A percentile compares a stretch with the other conserved stretches of the same genome.
These are phyloP conservation scores for Leptinotarsa undecemlineata DNA, from an alignment of 1,140 invertebrate species.

Conservation along the genomic window DNA sequence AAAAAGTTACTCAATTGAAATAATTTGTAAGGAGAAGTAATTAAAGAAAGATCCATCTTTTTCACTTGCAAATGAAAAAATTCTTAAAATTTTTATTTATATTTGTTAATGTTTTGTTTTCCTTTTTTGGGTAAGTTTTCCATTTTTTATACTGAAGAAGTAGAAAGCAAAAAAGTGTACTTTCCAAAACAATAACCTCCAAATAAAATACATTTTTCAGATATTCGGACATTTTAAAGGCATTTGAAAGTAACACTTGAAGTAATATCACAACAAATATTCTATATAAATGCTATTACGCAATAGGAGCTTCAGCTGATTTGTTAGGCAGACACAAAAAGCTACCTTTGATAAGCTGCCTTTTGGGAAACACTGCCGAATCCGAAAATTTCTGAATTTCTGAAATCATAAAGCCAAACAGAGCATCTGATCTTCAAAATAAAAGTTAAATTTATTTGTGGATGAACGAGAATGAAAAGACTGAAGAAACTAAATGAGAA, in stretches of 20 bases:
- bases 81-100: no score
- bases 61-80: no score
- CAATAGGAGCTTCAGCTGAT: not conserved
- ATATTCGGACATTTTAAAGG: not conserved
- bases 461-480: not conserved
- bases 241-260: not conserved
- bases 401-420: constrained; percentile 61
- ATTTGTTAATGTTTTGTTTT: no score
- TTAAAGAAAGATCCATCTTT: no score
- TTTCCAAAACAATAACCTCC: no score
- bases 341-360: constrained; percentile 73
- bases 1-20: no score
- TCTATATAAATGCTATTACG: not conserved
- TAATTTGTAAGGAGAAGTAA: no score
- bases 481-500: not conserved
- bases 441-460: not conserved
- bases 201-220: no score
- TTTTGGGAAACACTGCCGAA: constrained; percentile 69
- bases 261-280: not conserved
- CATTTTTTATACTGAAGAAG: no score
- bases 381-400: constrained; percentile 71
- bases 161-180: no score
- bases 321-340: constrained; percentile 17
- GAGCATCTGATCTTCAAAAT: constrained; percentile 31
- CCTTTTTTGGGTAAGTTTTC: no score